Conservation (phyloP, 92 coral and sea anemone species). For the Galaxea fascicularis region DNA sequence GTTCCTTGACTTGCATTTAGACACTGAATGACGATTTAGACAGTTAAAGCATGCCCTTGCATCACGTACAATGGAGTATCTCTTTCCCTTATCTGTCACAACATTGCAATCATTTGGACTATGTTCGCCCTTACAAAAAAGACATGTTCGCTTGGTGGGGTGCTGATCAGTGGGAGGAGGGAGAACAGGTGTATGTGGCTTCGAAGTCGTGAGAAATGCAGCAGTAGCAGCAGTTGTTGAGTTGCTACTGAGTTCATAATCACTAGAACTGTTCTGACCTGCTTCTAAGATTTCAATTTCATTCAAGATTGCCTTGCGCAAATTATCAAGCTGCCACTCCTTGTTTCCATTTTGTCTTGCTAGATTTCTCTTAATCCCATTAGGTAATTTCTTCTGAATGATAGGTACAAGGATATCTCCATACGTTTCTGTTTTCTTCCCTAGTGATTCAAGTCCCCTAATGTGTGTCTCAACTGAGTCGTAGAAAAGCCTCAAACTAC, state of each 20-base stretch:
- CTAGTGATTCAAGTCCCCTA: constrained; percentile 39
- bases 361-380: constrained; percentile 27
- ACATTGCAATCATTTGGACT: constrained; percentile 29
- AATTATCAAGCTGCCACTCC: constrained; percentile 33
- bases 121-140: constrained; percentile 49
- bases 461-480: constrained; percentile 56
- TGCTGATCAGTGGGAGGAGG: background rate
- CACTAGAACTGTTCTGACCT: constrained; percentile 34
- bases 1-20: constrained; percentile 32
- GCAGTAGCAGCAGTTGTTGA: constrained; percentile 19
- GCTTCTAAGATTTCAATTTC: constrained; percentile 38
- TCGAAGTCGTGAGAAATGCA: constrained; percentile 30
- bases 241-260: constrained; percentile 7
- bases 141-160: constrained; percentile 25
- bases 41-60: constrained; percentile 34
- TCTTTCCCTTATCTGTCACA: constrained; percentile 24
- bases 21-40: constrained; percentile 31
- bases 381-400: constrained; percentile 31
- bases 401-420: constrained; percentile 17
- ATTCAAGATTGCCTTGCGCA: constrained; percentile 40
- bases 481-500: constrained; percentile 38
- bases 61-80: constrained; percentile 1
- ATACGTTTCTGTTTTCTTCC: constrained; percentile 16
- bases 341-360: constrained; percentile 45
- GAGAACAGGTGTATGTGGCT: background rate